A percentile compares a stretch with the other conserved stretches of the same genome.
Conservation (phyloP, 2,888 invertebrate genomes). For the Ommatoiulus sabulosus region DNA sequence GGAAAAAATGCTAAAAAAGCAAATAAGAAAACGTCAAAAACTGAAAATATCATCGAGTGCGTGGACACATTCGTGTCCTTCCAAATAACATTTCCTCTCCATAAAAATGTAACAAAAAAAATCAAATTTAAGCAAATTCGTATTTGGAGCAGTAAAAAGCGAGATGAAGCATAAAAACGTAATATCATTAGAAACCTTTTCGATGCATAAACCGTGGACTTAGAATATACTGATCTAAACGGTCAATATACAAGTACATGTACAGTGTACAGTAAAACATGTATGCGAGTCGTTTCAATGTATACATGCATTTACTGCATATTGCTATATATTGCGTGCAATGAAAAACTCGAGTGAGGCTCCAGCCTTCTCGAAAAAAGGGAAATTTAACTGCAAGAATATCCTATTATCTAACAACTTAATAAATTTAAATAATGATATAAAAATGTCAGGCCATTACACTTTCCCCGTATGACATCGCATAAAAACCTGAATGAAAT, state of each 20-base stretch:
- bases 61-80: neutral
- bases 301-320: neutral
- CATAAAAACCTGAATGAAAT: slow-evolving; percentile 24
- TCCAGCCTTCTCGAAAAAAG: neutral
- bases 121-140: slow-evolving; percentile 23
- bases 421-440: slow-evolving; percentile 32
- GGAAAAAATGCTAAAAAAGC: neutral
- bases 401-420: slow-evolving; percentile 37
- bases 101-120: slow-evolving; percentile 2
- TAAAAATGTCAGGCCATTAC: slow-evolving; percentile 3
- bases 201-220: neutral
- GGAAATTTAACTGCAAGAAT: neutral
- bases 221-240: neutral
- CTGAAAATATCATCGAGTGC: neutral
- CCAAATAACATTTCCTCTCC: neutral
- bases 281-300: too few species aligned
- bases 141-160: neutral
- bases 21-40: slow-evolving; percentile 35
- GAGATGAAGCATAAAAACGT: neutral
- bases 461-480: neutral
- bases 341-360: neutral
- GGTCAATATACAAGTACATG: neutral
- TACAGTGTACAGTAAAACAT: neutral
- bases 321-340: neutral
- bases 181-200: neutral